Percentiles rank a stretch among this genome's conserved stretches.
These are phyloP conservation scores for Gorsachius magnificus DNA, from an alignment of 2,797 vertebrate genomes.

Conservation along the genomic window DNA sequence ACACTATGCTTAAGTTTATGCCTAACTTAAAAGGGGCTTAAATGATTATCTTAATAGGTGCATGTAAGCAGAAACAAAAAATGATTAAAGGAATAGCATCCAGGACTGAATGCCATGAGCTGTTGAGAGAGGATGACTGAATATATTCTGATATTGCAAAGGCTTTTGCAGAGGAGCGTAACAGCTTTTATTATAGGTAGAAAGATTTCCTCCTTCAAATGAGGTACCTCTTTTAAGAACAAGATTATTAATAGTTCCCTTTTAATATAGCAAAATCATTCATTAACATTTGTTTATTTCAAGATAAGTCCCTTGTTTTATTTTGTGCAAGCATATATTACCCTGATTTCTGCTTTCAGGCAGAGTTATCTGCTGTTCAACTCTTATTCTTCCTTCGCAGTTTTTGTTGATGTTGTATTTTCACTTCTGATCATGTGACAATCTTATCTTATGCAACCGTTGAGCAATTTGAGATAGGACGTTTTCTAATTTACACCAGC, in stretches of 20 bases:
- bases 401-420: neutral
- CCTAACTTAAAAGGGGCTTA: neutral
- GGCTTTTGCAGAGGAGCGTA: neutral
- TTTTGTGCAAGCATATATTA: neutral
- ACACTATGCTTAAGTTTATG: neutral
- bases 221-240: neutral
- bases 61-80: neutral
- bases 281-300: neutral
- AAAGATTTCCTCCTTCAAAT: constrained; percentile 17
- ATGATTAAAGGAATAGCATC: neutral
- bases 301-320: neutral
- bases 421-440: neutral
- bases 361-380: neutral
- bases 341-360: neutral
- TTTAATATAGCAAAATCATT: neutral
- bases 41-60: neutral
- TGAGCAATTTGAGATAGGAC: neutral
- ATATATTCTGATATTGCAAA: neutral
- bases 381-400: neutral
- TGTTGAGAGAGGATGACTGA: neutral
- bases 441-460: neutral
- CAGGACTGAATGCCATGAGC: neutral
- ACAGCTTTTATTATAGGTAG: neutral
- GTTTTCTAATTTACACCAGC: neutral
- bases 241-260: neutral